Percentiles rank a stretch among this genome's conserved stretches.
These are phyloP conservation scores for Oncorhynchus gorbuscha DNA, from an alignment of 2,113 vertebrate species.

Conservation along the genomic window DNA sequence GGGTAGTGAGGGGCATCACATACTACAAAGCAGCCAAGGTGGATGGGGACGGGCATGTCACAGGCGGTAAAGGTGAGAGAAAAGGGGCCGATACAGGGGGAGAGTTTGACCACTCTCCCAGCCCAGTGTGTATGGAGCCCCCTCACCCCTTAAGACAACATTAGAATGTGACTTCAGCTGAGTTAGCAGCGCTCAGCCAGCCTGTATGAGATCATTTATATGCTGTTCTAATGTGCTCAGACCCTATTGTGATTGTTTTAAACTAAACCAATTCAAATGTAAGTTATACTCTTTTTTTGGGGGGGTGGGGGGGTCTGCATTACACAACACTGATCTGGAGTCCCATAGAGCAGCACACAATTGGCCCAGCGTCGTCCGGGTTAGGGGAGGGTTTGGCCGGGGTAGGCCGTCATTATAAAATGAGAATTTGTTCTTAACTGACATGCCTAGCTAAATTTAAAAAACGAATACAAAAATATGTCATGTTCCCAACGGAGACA, in stretches of 20 bases:
- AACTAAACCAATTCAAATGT: constrained; percentile 38
- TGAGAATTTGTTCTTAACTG: too few species aligned
- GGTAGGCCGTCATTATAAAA: too few species aligned
- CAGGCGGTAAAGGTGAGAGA: constrained; percentile 62
- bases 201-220: constrained; percentile 35
- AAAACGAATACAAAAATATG: too few species aligned
- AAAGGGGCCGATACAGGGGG: not conserved
- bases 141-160: constrained; percentile 29
- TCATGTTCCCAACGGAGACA: not conserved
- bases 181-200: not conserved
- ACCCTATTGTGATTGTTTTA: constrained; percentile 15
- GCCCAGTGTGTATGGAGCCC: not conserved
- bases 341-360: too few species aligned
- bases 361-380: too few species aligned
- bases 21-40: constrained; percentile 88
- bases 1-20: constrained; percentile 86
- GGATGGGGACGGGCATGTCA: constrained; percentile 57
- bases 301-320: constrained; percentile 8
- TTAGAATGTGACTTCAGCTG: constrained; percentile 18
- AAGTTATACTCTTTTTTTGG: not conserved
- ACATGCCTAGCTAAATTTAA: too few species aligned
- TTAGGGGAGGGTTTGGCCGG: too few species aligned
- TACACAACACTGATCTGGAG: not conserved
- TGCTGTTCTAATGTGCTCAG: constrained; percentile 20
- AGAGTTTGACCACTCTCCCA: not conserved